phyloP scores from a whole-genome alignment of 2,113 vertebrate genomes.

The Cervus canadensis region DNA sequence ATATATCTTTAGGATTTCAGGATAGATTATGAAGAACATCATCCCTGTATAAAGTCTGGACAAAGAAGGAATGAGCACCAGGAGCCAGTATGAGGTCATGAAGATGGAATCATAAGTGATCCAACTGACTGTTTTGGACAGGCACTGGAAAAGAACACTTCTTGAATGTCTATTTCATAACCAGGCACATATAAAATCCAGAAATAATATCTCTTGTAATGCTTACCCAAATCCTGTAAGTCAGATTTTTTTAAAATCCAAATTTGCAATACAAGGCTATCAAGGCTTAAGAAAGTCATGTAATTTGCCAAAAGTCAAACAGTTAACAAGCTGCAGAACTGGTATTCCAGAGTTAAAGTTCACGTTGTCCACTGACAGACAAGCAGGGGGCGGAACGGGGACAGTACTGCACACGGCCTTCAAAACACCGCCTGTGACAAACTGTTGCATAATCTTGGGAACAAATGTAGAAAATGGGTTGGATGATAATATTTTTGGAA shows the following conservation, averaged over 20 bases:
- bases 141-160: not conserved
- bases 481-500: not conserved
- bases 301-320: not conserved
- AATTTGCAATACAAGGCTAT: not conserved
- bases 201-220: slow-evolving; percentile 12
- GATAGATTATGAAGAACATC: not conserved
- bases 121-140: not conserved
- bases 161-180: not conserved
- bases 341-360: not conserved
- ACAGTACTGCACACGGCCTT: rapidly evolving
- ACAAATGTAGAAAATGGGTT: not conserved
- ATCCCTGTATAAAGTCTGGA: not conserved
- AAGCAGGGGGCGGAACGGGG: rapidly evolving
- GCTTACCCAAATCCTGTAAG: not conserved
- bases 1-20: not conserved
- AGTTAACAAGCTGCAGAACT: not conserved
- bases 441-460: not conserved
- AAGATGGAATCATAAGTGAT: not conserved
- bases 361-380: not conserved
- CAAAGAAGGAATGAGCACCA: not conserved
- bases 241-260: not conserved
- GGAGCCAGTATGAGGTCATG: not conserved
- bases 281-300: not conserved
- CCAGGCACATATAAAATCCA: not conserved
- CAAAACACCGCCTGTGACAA: not conserved